These are phyloP conservation scores for Lepidonotus clava DNA, from an alignment of 2,888 invertebrate genomes.

Conservation along the genomic window DNA sequence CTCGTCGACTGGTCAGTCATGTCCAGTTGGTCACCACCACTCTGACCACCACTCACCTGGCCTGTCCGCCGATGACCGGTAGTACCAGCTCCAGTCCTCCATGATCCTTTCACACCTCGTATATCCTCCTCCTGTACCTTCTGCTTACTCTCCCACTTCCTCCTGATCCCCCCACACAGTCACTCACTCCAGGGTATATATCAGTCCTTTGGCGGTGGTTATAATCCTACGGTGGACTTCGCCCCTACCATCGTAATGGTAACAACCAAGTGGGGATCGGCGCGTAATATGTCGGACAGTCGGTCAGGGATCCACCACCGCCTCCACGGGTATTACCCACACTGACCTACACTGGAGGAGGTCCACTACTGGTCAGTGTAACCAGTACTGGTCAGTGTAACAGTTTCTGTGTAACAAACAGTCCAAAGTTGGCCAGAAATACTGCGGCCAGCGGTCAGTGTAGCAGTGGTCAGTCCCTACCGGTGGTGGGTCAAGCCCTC, in stretches of 20 bases:
- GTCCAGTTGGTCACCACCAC: no score
- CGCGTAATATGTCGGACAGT: no score
- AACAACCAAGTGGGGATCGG: no score
- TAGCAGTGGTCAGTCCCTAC: neutral
- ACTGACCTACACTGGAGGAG: neutral
- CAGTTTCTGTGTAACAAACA: neutral
- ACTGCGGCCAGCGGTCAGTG: no score
- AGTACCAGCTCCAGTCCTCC: slow-evolving; percentile 45
- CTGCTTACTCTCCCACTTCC: no score
- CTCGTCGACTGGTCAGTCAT: no score
- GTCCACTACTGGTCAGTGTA: neutral
- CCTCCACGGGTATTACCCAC: neutral
- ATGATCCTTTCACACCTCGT: neutral
- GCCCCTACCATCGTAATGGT: no score
- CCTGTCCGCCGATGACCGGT: neutral
- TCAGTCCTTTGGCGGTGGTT: no score
- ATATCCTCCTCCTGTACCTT: no score
- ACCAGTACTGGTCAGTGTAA: neutral
- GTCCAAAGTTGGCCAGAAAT: neutral
- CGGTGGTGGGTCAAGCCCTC: neutral
- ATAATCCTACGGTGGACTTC: no score
- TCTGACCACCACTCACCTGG: neutral
- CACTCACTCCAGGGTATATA: no score
- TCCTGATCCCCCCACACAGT: no score
- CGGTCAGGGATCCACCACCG: neutral